These are phyloP conservation scores for Bellardia pandia DNA, from an alignment of 2,888 invertebrate species.

Conservation along the genomic window DNA sequence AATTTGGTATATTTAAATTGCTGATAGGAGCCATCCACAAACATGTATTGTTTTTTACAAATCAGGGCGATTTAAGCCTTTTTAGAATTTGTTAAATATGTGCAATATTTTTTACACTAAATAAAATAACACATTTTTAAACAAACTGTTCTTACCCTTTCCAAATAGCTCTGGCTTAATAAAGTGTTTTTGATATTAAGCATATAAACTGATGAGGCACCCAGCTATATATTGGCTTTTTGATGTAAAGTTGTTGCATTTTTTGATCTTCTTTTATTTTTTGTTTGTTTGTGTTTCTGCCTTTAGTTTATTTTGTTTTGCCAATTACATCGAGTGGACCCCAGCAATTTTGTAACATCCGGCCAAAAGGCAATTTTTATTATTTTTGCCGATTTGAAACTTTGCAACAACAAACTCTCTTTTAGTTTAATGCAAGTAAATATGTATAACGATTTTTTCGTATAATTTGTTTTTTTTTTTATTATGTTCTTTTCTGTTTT, in stretches of 20 bases:
- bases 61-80: no score
- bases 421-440: constrained; percentile 25
- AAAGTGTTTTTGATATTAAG: constrained; percentile 18
- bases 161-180: constrained; percentile 2
- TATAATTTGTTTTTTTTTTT: constrained; percentile 36
- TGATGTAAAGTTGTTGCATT: neutral
- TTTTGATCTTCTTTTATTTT: constrained; percentile 38
- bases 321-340: constrained; percentile 82
- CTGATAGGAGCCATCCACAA: no score
- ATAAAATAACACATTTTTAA: no score
- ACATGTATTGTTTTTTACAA: no score
- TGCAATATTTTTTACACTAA: no score
- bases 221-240: constrained; percentile 20
- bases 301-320: constrained; percentile 72
- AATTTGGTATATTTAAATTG: no score
- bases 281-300: constrained; percentile 42
- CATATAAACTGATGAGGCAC: constrained; percentile 16
- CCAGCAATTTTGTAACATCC: constrained; percentile 83
- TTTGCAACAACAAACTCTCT: constrained; percentile 57
- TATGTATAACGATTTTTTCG: constrained; percentile 7
- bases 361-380: constrained; percentile 77
- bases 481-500: constrained; percentile 36
- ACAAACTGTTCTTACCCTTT: neutral
- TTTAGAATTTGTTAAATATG: no score
- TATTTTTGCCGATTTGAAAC: constrained; percentile 70